Evolutionary conservation across 1,140 invertebrate genomes (phyloP), one percentile per base, ranked within the genome.

Genomic region (Eurosta solidaginis): DNA sequence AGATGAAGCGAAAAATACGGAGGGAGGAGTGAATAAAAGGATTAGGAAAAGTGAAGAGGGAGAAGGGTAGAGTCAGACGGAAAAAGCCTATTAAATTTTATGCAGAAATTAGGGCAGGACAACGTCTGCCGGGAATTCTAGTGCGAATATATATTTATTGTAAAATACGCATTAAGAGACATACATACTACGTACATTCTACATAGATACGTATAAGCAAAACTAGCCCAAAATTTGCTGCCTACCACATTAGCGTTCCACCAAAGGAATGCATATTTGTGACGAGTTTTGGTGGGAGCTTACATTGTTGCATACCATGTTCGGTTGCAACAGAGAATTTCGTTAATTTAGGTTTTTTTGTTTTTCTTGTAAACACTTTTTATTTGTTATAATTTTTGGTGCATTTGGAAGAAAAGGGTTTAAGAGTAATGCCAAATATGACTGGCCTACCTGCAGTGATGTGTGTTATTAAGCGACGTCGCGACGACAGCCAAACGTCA

Each of bases 401-500:
- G 59, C 59, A 68, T 68, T 68, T 40, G n/a, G 9, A 20, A 52
- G 40, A 68, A 33, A 9, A n/a, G 33, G 49, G 49, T 4, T 14
- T 12, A 1, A 4, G n/a, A 22, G 2, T 4, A 52, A n/a, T 3
- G 49, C 3, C 49, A 22, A 22, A 29, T 7, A 59, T 36, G 33
- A 40, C 59, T n/a, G n/a, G 44, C 27, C 73, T 74, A 74, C 73
- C 73, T 74, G 73, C 45, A 45, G 73, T 45, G 73, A 74, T 74
- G 27, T 45, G 73, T 45, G 73, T 74, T 74, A 74, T 74, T 74
- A 45, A 74, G 25, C 73, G 73, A 74, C 44, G 73, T 74, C 59
- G 44, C 73, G 73, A 74, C 73, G 73, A 74, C 73, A 74, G 44
- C 73, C 73, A 47, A 74, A 74, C 73, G 73, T 74, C 73, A 68